Evolutionary conservation across 2,888 invertebrate species (phyloP).

Genomic region (Autographa gamma): DNA sequence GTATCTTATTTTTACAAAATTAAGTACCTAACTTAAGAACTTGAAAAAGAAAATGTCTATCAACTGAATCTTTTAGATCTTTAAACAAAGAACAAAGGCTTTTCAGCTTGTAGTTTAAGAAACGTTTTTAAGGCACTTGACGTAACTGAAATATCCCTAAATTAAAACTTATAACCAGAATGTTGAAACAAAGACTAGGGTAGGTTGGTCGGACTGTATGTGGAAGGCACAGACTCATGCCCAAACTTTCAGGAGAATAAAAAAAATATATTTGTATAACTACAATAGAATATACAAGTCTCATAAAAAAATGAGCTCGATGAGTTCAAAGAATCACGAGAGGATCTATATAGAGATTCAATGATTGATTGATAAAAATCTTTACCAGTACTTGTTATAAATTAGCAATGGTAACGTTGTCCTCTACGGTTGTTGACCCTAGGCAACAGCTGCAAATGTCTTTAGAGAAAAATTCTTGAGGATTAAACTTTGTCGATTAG

Average conservation of each 20-base stretch:
- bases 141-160: background rate
- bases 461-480: background rate
- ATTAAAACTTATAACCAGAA: background rate
- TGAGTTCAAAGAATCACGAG: too few relatives aligned
- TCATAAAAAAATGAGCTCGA: too few relatives aligned
- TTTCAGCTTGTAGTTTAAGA: background rate
- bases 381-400: background rate
- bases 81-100: background rate
- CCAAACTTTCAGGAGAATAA: too few relatives aligned
- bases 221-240: too few relatives aligned
- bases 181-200: too few relatives aligned
- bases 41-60: background rate
- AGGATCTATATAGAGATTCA: background rate
- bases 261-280: too few relatives aligned
- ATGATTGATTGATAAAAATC: background rate
- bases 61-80: constrained; percentile 2
- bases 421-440: background rate
- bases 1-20: too few relatives aligned
- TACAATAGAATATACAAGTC: too few relatives aligned
- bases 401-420: background rate
- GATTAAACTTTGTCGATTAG: background rate
- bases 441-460: background rate
- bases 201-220: too few relatives aligned
- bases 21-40: background rate
- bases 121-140: background rate